These are phyloP conservation scores for Sebastes kiyomatsui DNA, from an alignment of 2,797 vertebrate genomes.

Conservation along the genomic window DNA sequence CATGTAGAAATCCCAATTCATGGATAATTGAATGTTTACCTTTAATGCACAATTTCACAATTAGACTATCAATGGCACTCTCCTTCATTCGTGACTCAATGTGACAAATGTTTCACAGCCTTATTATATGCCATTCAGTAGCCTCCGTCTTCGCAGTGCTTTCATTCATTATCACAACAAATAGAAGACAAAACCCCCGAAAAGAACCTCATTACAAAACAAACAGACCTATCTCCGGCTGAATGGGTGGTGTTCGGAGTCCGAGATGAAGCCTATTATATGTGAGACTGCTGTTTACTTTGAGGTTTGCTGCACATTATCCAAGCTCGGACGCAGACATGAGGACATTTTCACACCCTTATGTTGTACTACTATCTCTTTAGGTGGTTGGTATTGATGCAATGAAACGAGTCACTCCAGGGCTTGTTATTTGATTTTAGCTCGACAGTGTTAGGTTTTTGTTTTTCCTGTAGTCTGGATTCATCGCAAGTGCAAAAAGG, in stretches of 20 bases:
- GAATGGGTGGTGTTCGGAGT: background rate
- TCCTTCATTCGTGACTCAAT: background rate
- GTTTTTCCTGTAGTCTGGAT: constrained; percentile 1
- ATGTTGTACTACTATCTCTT: background rate
- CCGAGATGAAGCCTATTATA: background rate
- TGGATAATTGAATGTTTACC: background rate
- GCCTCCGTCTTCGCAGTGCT: background rate
- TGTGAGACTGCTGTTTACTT: constrained; percentile 13
- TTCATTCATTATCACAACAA: background rate
- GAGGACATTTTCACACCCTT: background rate
- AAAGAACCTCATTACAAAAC: constrained; percentile 4
- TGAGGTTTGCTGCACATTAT: constrained; percentile 14
- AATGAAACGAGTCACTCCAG: background rate
- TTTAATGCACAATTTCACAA: background rate
- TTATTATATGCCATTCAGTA: background rate
- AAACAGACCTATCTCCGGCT: constrained; percentile 1
- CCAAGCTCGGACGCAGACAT: background rate
- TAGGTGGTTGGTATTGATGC: background rate
- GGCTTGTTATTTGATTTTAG: constrained; percentile 13
- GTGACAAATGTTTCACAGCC: background rate
- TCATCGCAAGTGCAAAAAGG: background rate
- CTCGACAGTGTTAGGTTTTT: background rate
- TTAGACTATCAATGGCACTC: background rate
- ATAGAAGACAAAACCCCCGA: background rate
- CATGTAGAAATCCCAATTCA: background rate